Conservation (phyloP, 2,888 invertebrate species). For the Allacma fusca region DNA sequence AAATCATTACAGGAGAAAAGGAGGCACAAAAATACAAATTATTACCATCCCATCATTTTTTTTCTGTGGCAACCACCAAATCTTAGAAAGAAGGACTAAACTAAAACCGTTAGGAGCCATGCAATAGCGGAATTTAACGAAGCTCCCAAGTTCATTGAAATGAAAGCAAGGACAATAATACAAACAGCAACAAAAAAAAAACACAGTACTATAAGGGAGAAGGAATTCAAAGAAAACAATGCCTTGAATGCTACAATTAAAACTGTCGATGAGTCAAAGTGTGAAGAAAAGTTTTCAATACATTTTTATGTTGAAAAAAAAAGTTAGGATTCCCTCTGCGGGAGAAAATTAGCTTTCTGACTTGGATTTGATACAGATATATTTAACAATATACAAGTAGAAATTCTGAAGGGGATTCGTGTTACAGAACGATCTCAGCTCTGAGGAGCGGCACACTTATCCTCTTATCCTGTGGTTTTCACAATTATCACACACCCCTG, state of each 20-base stretch:
- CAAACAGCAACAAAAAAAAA: not conserved
- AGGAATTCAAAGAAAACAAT: not conserved
- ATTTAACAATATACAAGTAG: not conserved
- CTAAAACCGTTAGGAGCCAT: not conserved
- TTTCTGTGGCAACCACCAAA: not conserved
- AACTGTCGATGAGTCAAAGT: slow-evolving; percentile 24
- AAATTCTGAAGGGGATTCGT: not conserved
- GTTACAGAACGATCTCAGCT: not conserved
- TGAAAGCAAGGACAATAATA: not conserved
- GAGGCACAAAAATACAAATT: not conserved
- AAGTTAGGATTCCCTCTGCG: not conserved
- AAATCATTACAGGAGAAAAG: not conserved
- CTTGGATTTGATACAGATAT: not conserved
- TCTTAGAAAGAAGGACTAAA: not conserved
- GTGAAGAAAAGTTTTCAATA: not conserved
- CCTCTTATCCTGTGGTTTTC: slow-evolving; percentile 26
- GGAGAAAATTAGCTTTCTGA: not conserved
- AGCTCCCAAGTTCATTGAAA: not conserved
- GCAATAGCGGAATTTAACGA: not conserved
- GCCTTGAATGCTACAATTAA: not conserved
- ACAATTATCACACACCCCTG: slow-evolving; percentile 25
- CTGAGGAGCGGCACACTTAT: slow-evolving; percentile 30
- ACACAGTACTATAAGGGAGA: not conserved
- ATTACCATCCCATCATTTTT: not conserved
- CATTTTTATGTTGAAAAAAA: slow-evolving; percentile 5